Evolutionary conservation across 2,797 vertebrate genomes (phyloP).

Genomic region (Spinus olivaceus): DNA sequence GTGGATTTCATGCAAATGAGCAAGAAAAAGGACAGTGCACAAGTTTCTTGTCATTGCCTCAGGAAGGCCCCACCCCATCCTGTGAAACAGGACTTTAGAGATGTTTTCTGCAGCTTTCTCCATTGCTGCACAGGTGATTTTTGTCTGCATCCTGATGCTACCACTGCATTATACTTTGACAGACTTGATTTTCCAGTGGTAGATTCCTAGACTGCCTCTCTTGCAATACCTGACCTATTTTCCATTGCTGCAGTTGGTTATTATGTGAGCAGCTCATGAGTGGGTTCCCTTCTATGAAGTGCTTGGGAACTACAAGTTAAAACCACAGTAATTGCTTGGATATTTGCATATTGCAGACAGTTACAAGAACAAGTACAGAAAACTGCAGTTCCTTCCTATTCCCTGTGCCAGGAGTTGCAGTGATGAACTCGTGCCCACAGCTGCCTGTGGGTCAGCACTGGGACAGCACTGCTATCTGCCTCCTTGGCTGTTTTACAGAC

Average conservation of each 20-base stretch:
- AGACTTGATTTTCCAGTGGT: neutral
- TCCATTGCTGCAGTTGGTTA: neutral
- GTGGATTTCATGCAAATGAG: neutral
- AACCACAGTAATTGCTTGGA: neutral
- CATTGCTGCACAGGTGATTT: neutral
- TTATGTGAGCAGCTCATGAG: neutral
- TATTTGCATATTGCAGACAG: neutral
- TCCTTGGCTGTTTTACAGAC: neutral
- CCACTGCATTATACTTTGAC: neutral
- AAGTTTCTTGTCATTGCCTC: neutral
- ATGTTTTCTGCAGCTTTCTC: neutral
- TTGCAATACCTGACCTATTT: neutral
- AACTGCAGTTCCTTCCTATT: neutral
- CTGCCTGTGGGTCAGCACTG: neutral
- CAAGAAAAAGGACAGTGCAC: neutral
- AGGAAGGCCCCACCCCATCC: neutral
- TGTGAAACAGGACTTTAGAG: neutral
- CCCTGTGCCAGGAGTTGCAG: neutral
- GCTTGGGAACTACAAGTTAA: neutral
- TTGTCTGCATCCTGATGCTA: neutral
- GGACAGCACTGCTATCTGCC: neutral
- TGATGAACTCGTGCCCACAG: neutral
- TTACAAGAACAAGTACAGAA: neutral
- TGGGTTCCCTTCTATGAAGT: neutral
- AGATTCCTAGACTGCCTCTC: neutral